Conservation (phyloP, 1,140 invertebrate genomes). For the Sitodiplosis mosellana region DNA sequence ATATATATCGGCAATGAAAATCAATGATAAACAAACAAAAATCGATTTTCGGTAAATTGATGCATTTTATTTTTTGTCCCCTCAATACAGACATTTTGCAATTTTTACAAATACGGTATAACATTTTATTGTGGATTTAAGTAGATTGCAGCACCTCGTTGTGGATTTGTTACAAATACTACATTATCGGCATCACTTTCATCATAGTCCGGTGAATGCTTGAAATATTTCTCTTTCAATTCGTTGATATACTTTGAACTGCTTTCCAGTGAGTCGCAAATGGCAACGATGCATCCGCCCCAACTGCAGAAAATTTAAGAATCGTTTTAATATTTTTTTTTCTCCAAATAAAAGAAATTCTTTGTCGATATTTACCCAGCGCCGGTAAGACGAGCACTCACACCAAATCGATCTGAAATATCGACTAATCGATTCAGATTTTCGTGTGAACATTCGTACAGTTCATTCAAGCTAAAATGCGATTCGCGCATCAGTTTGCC, state of each 20-base stretch:
- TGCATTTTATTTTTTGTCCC: too few relatives aligned
- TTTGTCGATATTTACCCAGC: slow-evolving; percentile 42
- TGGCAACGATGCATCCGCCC: slow-evolving; percentile 88
- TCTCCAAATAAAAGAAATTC: slow-evolving; percentile 1
- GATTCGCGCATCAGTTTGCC: slow-evolving; percentile 78
- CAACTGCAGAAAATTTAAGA: slow-evolving; percentile 39
- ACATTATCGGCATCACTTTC: slow-evolving; percentile 25
- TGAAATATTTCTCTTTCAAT: slow-evolving; percentile 52
- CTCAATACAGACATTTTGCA: too few relatives aligned
- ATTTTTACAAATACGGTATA: too few relatives aligned
- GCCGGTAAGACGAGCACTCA: slow-evolving; percentile 82
- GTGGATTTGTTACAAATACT: slow-evolving; percentile 35
- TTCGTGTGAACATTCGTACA: slow-evolving; percentile 90
- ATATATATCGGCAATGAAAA: too few relatives aligned
- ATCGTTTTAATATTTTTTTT: slow-evolving; percentile 4
- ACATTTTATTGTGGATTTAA: neutral
- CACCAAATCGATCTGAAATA: slow-evolving; percentile 46
- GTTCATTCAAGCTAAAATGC: slow-evolving; percentile 62
- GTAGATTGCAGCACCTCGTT: slow-evolving; percentile 32
- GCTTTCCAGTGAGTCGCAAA: slow-evolving; percentile 46
- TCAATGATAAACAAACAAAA: too few relatives aligned
- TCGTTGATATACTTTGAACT: slow-evolving; percentile 48
- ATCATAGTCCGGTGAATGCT: slow-evolving; percentile 26
- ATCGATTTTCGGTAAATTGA: too few relatives aligned
- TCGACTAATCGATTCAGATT: slow-evolving; percentile 71